These are phyloP conservation scores for Eristalinus sepulchralis DNA, from an alignment of 2,888 invertebrate species.

Conservation along the genomic window DNA sequence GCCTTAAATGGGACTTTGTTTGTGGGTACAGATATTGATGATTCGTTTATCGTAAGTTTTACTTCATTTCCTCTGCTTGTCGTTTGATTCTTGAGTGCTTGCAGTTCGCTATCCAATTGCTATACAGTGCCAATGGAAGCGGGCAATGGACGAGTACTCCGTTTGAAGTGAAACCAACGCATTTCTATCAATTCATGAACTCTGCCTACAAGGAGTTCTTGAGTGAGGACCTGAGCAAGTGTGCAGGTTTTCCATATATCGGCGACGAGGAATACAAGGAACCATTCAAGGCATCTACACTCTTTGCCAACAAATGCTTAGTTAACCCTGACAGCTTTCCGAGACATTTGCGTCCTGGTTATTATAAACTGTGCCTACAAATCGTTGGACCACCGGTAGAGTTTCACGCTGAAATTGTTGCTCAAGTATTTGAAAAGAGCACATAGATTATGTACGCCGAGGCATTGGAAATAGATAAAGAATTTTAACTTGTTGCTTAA, in stretches of 20 bases:
- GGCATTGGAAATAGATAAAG: too few species aligned
- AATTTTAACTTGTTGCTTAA: too few species aligned
- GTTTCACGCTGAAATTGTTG: not conserved
- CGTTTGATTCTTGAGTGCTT: not conserved
- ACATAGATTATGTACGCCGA: not conserved
- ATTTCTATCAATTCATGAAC: not conserved
- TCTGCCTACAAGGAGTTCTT: not conserved
- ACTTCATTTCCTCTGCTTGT: too few species aligned
- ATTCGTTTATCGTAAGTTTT: not conserved
- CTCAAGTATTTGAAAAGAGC: not conserved
- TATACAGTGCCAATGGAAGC: not conserved
- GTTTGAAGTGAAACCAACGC: not conserved
- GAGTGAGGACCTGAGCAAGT: not conserved
- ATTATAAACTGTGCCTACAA: not conserved
- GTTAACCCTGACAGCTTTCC: not conserved
- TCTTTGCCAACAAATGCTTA: not conserved
- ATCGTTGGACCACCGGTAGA: not conserved
- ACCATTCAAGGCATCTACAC: not conserved
- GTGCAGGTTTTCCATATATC: not conserved
- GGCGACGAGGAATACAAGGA: not conserved
- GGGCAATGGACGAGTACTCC: not conserved
- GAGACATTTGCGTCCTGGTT: not conserved
- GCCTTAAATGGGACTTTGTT: not conserved
- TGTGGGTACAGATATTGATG: not conserved
- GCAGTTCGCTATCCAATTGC: not conserved